phyloP scores from a whole-genome alignment of 2,888 invertebrate genomes.

The Drosophila sordidula region DNA sequence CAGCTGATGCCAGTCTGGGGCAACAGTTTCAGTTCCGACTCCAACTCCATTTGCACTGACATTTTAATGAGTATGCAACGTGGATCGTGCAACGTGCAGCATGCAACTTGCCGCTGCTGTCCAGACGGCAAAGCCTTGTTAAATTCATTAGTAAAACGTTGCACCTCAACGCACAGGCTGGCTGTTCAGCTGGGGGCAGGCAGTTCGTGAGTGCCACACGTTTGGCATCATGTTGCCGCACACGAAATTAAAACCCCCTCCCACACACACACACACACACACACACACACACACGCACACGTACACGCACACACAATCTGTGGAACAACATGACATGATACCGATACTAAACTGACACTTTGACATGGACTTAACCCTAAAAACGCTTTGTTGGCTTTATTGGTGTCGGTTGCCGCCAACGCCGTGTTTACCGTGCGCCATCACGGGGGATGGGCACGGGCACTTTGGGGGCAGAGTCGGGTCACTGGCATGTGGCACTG shows the following conservation, averaged over 20 bases:
- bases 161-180: slow-evolving; percentile 72
- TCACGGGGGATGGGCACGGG: slow-evolving; percentile 9
- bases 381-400: slow-evolving; percentile 82
- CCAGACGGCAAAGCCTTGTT: slow-evolving; percentile 69
- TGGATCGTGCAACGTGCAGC: slow-evolving; percentile 61
- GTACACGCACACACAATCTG: slow-evolving; percentile 36
- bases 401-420: slow-evolving; percentile 72
- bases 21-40: slow-evolving; percentile 24
- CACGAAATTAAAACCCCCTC: slow-evolving; percentile 81
- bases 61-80: slow-evolving; percentile 81
- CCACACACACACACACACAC: slow-evolving; percentile 31
- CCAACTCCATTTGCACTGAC: slow-evolving; percentile 65
- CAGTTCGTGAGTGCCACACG: slow-evolving; percentile 58
- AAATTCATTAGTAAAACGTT: slow-evolving; percentile 82
- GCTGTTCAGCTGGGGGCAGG: neutral
- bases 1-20: slow-evolving; percentile 72
- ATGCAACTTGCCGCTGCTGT: slow-evolving; percentile 32
- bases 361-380: slow-evolving; percentile 84
- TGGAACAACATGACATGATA: slow-evolving; percentile 83
- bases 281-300: too few species aligned
- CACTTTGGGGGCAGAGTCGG: slow-evolving; percentile 1
- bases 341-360: slow-evolving; percentile 85
- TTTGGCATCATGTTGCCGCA: slow-evolving; percentile 79
- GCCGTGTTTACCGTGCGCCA: slow-evolving; percentile 52
- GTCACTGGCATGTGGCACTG: slow-evolving; percentile 11